A percentile compares a stretch with the other conserved stretches of the same genome.
These are phyloP conservation scores for Pelobates fuscus DNA, from an alignment of 2,113 vertebrate genomes.

Conservation along the genomic window DNA sequence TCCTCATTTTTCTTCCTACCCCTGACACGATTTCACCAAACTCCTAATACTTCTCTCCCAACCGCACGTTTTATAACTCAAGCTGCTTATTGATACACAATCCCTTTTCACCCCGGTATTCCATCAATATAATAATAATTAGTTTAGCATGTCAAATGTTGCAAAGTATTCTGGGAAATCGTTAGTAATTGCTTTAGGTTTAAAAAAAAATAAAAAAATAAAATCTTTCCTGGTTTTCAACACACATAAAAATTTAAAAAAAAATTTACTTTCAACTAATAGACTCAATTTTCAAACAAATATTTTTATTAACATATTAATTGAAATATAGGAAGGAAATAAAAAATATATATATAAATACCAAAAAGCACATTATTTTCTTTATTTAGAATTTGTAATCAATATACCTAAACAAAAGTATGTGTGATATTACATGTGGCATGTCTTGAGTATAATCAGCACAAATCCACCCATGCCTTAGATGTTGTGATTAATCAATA, in stretches of 20 bases:
- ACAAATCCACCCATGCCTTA: slow-evolving; percentile 15
- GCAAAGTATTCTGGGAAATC: slow-evolving; percentile 16
- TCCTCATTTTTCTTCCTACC: slow-evolving; percentile 66
- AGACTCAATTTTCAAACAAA: too few species aligned
- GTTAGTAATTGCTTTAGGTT: slow-evolving; percentile 32
- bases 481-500: slow-evolving; percentile 22
- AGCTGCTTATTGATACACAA: slow-evolving; percentile 64
- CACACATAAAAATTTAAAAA: too few species aligned
- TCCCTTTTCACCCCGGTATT: slow-evolving; percentile 51
- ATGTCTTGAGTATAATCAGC: background rate
- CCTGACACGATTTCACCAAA: slow-evolving; percentile 65
- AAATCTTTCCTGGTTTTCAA: background rate
- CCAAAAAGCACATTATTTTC: too few species aligned
- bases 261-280: too few species aligned
- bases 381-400: too few species aligned
- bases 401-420: too few species aligned
- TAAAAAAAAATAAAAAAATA: too few species aligned
- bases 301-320: background rate
- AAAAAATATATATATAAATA: background rate
- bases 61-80: slow-evolving; percentile 57
- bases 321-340: background rate
- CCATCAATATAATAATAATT: slow-evolving; percentile 58
- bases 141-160: slow-evolving; percentile 31
- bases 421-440: too few species aligned
- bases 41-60: slow-evolving; percentile 66